Conservation (phyloP, 2,888 invertebrate species). For the Sycophila texana region DNA sequence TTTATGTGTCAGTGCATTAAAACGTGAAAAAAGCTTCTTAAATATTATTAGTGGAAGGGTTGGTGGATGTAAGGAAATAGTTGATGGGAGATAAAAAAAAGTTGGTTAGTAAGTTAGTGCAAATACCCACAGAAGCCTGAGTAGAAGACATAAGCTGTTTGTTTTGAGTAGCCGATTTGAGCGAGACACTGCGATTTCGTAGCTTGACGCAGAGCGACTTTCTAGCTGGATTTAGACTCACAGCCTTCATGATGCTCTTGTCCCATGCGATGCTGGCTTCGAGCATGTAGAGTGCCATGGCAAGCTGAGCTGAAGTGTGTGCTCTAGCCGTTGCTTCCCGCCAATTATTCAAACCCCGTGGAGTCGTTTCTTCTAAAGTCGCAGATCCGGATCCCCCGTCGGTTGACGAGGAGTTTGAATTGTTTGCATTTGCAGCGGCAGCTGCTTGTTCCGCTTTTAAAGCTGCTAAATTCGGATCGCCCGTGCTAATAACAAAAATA, state of each 20-base stretch:
- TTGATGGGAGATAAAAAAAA: constrained; percentile 59
- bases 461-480: constrained; percentile 81
- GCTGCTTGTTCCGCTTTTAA: constrained; percentile 76
- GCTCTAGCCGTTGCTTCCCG: constrained; percentile 91
- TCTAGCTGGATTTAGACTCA: constrained; percentile 80
- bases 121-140: constrained; percentile 75
- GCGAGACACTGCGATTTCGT: constrained; percentile 75
- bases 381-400: constrained; percentile 65
- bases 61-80: constrained; percentile 45
- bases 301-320: constrained; percentile 92
- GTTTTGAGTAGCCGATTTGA: constrained; percentile 74
- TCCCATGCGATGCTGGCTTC: constrained; percentile 98
- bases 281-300: constrained; percentile 91
- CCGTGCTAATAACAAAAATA: constrained; percentile 73
- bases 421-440: constrained; percentile 70
- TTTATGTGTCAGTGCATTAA: constrained; percentile 8
- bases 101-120: constrained; percentile 73
- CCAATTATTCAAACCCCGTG: constrained; percentile 91
- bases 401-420: constrained; percentile 68
- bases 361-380: constrained; percentile 79
- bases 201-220: constrained; percentile 73
- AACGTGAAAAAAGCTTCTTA: constrained; percentile 8
- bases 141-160: constrained; percentile 74
- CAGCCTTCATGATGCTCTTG: constrained; percentile 99
- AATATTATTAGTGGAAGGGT: neutral